Evolutionary conservation across 2,888 invertebrate species (phyloP).

Genomic region (Aphodius sticticus): DNA sequence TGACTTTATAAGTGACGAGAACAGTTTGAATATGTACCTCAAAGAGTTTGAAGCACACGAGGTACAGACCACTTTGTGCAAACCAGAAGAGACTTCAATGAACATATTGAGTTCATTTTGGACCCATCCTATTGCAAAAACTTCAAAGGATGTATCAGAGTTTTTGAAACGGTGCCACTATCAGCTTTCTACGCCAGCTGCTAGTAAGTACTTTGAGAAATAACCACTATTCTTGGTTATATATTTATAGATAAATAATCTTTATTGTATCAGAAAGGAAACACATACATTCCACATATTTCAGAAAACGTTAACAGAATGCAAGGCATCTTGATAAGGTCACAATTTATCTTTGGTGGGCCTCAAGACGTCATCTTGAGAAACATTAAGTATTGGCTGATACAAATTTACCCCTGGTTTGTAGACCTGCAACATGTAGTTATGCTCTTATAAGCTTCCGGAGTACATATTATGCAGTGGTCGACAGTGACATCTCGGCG

Average conservation of each 20-base stretch:
- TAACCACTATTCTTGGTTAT: background rate
- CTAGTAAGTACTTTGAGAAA: conserved; percentile 27
- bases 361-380: no score
- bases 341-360: no score
- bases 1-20: conserved; percentile 63
- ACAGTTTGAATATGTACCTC: conserved; percentile 61
- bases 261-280: background rate
- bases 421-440: no score
- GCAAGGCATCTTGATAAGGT: no score
- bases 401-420: no score
- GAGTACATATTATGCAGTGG: no score
- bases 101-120: conserved; percentile 65
- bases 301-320: no score
- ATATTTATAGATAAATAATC: conserved; percentile 1
- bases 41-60: conserved; percentile 56
- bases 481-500: no score
- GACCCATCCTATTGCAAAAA: conserved; percentile 64
- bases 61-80: conserved; percentile 49
- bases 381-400: no score
- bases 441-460: no score
- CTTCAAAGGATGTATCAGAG: conserved; percentile 61
- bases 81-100: conserved; percentile 57
- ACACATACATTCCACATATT: no score
- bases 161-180: conserved; percentile 64
- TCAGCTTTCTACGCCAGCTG: conserved; percentile 64